Base-by-base conservation (phyloP, 2,113 vertebrate genomes). In the Motacilla alba region DNA sequence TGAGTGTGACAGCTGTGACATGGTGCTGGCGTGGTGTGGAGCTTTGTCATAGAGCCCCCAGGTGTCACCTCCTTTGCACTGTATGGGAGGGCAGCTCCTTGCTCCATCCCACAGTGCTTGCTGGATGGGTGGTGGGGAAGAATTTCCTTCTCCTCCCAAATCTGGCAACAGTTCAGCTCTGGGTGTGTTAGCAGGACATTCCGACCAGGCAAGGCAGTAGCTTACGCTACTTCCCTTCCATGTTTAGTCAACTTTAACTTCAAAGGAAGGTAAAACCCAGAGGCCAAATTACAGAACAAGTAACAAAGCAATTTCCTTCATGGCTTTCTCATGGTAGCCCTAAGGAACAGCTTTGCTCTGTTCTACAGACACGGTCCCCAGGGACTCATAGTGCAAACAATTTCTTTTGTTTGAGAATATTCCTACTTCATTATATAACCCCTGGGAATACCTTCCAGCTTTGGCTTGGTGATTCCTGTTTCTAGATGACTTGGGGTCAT, bases 201-300 rank as follows among this genome's bases (percentile, higher is more conserved):
- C 4, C 26, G 50, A 68, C 33, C 3, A 35, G 64, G 41, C 0
- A 5, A 46, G 58, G 49, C 60, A 1, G 0, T 33, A 47, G n/a
- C 15, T 27, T 15, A 3, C 1, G 1, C 14, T 62, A 1, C n/a
- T 66, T 67, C 50, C 7, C 4, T 64, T 63, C 56, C 2, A 0
- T 50, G 58, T 55, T 63, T 46, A 22, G 62, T 64, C 55, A 60
- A 0, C 44, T 59, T 64, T 50, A 31, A 24, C 28, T 85, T 83
- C 49, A 79, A 88, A 93, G 41, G 50, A 68, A 83, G 44, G 39
- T 10, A 79, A 44, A 69, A 93, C 31, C 27, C 15, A 37, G 82
- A 83, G n/a, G 75, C 70, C 67, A 79, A 68, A n/a, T 64, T 44
- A 46, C 7, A 62, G 70, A 79, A 50, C 62, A 83, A 27, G 33